Evolutionary conservation across 2,888 invertebrate species (phyloP).

Genomic region (Branchinecta sandiegonensis): DNA sequence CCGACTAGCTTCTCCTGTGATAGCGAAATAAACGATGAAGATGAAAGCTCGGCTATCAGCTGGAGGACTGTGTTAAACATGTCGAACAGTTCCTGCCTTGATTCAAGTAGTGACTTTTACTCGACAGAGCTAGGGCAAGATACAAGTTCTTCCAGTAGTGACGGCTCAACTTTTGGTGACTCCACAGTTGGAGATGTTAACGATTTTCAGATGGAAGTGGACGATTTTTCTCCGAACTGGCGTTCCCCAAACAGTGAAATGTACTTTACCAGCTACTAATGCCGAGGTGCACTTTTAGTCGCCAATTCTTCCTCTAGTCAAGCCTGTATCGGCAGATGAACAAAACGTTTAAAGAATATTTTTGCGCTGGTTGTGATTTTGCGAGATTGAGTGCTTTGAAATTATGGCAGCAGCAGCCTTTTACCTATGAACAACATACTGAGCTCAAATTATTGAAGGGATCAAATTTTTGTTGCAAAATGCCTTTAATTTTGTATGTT

Average conservation of each 20-base stretch:
- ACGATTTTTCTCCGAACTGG: constrained; percentile 32
- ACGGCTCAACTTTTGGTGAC: constrained; percentile 19
- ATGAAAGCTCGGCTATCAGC: constrained; percentile 63
- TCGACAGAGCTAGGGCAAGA: constrained; percentile 9
- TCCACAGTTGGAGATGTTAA: constrained; percentile 25
- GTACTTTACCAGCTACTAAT: neutral
- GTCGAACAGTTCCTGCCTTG: constrained; percentile 68
- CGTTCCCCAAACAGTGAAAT: neutral
- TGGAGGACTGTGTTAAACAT: constrained; percentile 81
- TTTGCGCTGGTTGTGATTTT: constrained; percentile 13
- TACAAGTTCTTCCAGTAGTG: constrained; percentile 35
- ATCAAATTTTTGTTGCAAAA: neutral
- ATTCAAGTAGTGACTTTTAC: constrained; percentile 39
- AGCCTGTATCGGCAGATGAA: neutral
- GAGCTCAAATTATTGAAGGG: constrained; percentile 11
- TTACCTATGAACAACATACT: neutral
- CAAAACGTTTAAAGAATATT: neutral
- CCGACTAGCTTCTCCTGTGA: neutral
- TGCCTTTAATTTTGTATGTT: constrained; percentile 13
- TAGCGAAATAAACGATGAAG: constrained; percentile 29
- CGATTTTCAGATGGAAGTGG: constrained; percentile 38
- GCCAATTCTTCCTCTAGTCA: neutral
- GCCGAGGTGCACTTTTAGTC: constrained; percentile 9
- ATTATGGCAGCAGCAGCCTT: neutral
- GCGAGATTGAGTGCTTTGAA: neutral